phyloP scores from a whole-genome alignment of 2,113 vertebrate genomes.

The Chionomys nivalis region DNA sequence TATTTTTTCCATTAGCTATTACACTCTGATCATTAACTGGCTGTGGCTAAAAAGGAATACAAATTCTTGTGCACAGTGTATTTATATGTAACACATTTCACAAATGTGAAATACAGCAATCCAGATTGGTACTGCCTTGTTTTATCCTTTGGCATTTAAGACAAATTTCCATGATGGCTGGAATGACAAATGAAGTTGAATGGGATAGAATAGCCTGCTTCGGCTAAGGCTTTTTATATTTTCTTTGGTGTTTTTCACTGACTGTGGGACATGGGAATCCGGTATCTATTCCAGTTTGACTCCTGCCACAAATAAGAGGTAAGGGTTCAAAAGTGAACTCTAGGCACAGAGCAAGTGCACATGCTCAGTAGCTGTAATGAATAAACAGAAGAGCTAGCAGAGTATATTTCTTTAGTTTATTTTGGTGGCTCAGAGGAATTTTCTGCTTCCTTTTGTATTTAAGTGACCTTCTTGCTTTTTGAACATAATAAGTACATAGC shows the following conservation, averaged over 20 bases:
- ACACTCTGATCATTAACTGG: constrained; percentile 33
- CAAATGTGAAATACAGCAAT: not conserved
- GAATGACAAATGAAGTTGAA: constrained; percentile 6
- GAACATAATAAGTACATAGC: constrained; percentile 21
- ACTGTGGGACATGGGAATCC: constrained; percentile 6
- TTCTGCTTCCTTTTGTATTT: constrained; percentile 27
- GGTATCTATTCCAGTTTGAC: constrained; percentile 29
- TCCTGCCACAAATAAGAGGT: constrained; percentile 5
- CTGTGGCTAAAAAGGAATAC: not conserved
- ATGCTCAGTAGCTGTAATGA: not conserved
- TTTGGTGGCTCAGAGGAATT: constrained; percentile 41
- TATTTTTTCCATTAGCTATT: constrained; percentile 31
- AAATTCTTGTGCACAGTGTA: not conserved
- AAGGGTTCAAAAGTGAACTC: not conserved
- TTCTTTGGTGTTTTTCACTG: constrained; percentile 2
- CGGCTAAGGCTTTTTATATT: not conserved
- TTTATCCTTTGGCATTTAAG: constrained; percentile 16
- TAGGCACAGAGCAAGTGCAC: not conserved
- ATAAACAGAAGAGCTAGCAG: not conserved
- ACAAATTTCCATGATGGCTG: not conserved
- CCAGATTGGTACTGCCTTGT: not conserved
- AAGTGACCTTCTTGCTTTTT: not conserved
- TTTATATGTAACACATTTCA: constrained; percentile 11
- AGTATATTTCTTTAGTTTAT: not conserved
- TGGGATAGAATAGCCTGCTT: not conserved